Percentiles rank a stretch among this genome's conserved stretches.
Evolutionary conservation across 2,113 vertebrate species (phyloP).

Genomic region (Micromys minutus): DNA sequence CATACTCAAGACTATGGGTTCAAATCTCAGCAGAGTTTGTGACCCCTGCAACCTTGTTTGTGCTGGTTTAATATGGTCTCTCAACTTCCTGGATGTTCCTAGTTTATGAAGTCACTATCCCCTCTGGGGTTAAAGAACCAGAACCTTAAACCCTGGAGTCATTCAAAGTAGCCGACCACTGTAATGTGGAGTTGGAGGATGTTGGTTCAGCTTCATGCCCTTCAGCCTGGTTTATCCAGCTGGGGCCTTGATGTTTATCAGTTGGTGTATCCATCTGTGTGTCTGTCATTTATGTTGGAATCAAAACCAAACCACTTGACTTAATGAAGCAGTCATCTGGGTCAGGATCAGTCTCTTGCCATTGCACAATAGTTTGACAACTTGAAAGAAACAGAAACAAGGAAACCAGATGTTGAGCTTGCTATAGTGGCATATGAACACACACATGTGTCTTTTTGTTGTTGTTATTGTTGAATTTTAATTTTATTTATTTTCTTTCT

Average conservation of each 20-base stretch:
- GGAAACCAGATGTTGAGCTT: background rate
- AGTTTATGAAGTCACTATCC: background rate
- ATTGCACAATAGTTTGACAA: conserved; percentile 44
- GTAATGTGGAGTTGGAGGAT: background rate
- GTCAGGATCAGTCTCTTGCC: background rate
- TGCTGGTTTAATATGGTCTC: conserved; percentile 16
- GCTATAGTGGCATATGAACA: background rate
- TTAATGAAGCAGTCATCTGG: conserved; percentile 1
- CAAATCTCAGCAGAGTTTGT: background rate
- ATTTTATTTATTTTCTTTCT: background rate
- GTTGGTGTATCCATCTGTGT: background rate
- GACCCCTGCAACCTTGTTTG: background rate
- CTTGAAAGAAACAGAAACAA: conserved; percentile 33
- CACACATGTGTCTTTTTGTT: background rate
- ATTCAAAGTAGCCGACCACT: background rate
- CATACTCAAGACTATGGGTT: background rate
- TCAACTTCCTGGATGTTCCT: conserved; percentile 27
- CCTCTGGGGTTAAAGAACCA: background rate
- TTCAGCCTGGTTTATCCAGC: background rate
- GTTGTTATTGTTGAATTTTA: background rate
- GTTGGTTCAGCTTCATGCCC: background rate
- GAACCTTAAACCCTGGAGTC: conserved; percentile 4
- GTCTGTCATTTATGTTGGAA: background rate
- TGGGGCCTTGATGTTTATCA: background rate
- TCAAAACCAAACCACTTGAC: conserved; percentile 12